These are phyloP conservation scores for Diploscapter pachys DNA, from an alignment of 1,140 invertebrate genomes.

Conservation along the genomic window DNA sequence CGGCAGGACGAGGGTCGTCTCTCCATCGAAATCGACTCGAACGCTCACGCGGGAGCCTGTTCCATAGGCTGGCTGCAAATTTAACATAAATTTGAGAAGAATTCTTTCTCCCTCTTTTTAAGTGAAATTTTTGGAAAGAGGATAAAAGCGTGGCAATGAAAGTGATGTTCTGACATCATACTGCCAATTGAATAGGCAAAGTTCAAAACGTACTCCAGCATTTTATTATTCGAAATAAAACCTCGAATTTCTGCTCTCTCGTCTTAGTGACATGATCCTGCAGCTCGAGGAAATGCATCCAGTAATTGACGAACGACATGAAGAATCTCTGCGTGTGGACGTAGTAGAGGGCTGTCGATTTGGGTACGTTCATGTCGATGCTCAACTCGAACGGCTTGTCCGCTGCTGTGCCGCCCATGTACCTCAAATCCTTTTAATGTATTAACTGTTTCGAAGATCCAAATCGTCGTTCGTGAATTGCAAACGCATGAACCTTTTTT, in stretches of 20 bases:
- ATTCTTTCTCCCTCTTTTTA: background rate
- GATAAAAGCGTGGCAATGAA: too few relatives aligned
- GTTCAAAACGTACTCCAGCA: background rate
- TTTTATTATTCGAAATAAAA: background rate
- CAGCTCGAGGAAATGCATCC: constrained; percentile 78
- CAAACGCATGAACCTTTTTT: background rate
- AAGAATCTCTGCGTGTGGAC: constrained; percentile 91
- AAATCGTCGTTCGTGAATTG: constrained; percentile 1
- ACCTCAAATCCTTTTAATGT: constrained; percentile 10
- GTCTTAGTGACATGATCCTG: constrained; percentile 70
- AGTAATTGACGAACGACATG: constrained; percentile 78
- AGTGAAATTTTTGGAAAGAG: too few relatives aligned
- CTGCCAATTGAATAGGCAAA: too few relatives aligned
- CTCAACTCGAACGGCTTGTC: constrained; percentile 72
- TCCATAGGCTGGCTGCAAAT: too few relatives aligned
- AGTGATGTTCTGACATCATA: too few relatives aligned
- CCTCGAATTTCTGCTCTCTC: constrained; percentile 14
- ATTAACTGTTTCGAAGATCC: constrained; percentile 13
- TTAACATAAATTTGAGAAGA: constrained; percentile 31
- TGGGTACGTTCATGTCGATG: constrained; percentile 73
- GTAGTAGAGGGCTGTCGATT: constrained; percentile 67
- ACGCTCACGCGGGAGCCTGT: too few relatives aligned
- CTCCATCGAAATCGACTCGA: constrained; percentile 37
- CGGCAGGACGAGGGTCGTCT: constrained; percentile 38
- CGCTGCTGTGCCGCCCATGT: constrained; percentile 39